Base-by-base conservation (phyloP, 2,888 invertebrate genomes). In the Acleris cristana region DNA sequence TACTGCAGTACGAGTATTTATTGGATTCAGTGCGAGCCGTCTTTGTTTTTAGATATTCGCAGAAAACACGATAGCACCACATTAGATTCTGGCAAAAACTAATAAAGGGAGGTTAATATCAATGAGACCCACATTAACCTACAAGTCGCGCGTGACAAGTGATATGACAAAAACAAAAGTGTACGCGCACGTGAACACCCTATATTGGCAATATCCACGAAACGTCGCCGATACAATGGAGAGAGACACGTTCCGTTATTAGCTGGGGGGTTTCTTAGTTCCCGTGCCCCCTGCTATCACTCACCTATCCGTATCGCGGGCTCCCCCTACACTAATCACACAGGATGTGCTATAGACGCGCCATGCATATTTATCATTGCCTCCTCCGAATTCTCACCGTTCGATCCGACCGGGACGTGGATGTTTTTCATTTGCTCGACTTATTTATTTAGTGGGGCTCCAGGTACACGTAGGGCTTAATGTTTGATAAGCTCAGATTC, bases 281-380 rank as follows among this genome's bases (percentile, higher is more conserved):
- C 83, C 84, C 80, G 76, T 80, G 79, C 88, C 86, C 90, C 90
- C 88, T 81, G 88, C 88, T 90, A 91, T 91, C 91, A 89, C 88
- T 91, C 92, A 92, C 90, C 90, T 90, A 89, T 88, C 87, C 85
- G 88, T 89, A 88, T 89, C 90, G 87, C 83, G 73, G 72, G 69
- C 73, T 79, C 85, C 85, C 85, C 85, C 82, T 81, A 79, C 86
- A 90, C 92, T 92, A 92, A 92, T 92, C 92, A 92, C 91, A 82
- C 90, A 91, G 92, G 90, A 90, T 89, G 90, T 84, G 88, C 84
- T 84, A 89, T 87, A 88, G 89, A 92, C 92, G 91, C 88, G 90
- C 87, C 88, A 90, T 92, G 92, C 92, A 92, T 92, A 92, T 92
- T 92, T 91, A 92, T 92, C 87, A 89, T 86, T 81, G 81, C 85